phyloP scores from a whole-genome alignment of 2,797 vertebrate genomes.

The Schizopygopsis malacanthus region DNA sequence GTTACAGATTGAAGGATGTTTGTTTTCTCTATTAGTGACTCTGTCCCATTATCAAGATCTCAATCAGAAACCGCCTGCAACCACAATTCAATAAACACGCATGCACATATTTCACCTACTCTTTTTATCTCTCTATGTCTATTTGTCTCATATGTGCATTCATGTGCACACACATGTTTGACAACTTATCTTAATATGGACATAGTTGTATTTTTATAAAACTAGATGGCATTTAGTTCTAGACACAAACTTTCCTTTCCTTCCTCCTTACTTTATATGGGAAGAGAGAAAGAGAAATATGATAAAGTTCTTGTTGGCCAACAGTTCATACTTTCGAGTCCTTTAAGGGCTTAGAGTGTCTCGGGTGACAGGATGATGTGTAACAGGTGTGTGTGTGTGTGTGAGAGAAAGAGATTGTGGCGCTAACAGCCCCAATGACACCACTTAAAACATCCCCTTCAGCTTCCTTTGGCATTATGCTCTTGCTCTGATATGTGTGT shows the following conservation, averaged over 20 bases:
- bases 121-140: constrained; percentile 15
- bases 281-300: too few species aligned
- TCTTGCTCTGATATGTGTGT: constrained; percentile 40
- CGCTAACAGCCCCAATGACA: constrained; percentile 52
- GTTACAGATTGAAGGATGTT: constrained; percentile 75
- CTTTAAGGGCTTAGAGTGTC: constrained; percentile 41
- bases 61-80: constrained; percentile 72
- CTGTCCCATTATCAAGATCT: constrained; percentile 74
- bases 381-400: constrained; percentile 59
- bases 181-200: constrained; percentile 3
- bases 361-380: constrained; percentile 51
- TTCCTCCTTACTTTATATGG: constrained; percentile 4
- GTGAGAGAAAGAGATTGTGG: constrained; percentile 15
- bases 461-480: constrained; percentile 34
- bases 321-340: constrained; percentile 32
- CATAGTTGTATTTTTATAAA: not conserved
- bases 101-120: constrained; percentile 45
- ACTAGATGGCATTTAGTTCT: constrained; percentile 4
- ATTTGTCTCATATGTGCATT: not conserved
- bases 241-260: not conserved
- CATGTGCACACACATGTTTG: not conserved
- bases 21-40: constrained; percentile 79
- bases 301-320: constrained; percentile 32
- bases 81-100: constrained; percentile 61
- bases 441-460: constrained; percentile 53